A percentile compares a stretch with the other conserved stretches of the same genome.
Conservation (phyloP, 2,888 invertebrate genomes). For the Noctua fimbriata region DNA sequence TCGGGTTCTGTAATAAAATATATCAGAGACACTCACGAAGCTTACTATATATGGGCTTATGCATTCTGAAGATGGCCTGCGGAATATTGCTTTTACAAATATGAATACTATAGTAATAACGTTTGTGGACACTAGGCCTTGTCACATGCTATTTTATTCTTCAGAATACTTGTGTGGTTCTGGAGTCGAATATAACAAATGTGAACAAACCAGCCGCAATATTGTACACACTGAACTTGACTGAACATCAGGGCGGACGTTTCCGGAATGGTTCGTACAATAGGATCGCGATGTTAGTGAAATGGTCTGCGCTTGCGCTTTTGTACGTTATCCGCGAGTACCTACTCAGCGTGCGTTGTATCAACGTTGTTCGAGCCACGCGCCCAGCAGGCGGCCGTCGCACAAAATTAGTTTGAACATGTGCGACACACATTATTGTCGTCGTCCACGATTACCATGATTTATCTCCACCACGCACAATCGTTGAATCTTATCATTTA, state of each 20-base stretch:
- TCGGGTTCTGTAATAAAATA: conserved; percentile 44
- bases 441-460: conserved; percentile 78
- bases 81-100: conserved; percentile 45
- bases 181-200: conserved; percentile 39
- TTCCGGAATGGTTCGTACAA: conserved; percentile 77
- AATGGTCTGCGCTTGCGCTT: conserved; percentile 68
- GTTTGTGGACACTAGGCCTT: conserved; percentile 6
- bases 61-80: conserved; percentile 40
- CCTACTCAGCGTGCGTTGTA: conserved; percentile 61
- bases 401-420: conserved; percentile 82
- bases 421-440: conserved; percentile 80
- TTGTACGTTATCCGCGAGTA: conserved; percentile 72
- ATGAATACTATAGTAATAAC: conserved; percentile 27
- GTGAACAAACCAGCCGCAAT: conserved; percentile 48
- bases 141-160: conserved; percentile 18
- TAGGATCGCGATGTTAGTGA: conserved; percentile 70
- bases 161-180: conserved; percentile 1
- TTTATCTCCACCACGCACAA: conserved; percentile 76
- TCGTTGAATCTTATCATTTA: conserved; percentile 73
- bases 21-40: conserved; percentile 43
- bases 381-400: conserved; percentile 80
- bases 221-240: conserved; percentile 63
- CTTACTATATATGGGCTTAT: conserved; percentile 59
- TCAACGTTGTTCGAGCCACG: conserved; percentile 55
- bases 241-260: conserved; percentile 62